Evolutionary conservation across 1,140 invertebrate species (phyloP).

Genomic region (Coptotermes formosanus): DNA sequence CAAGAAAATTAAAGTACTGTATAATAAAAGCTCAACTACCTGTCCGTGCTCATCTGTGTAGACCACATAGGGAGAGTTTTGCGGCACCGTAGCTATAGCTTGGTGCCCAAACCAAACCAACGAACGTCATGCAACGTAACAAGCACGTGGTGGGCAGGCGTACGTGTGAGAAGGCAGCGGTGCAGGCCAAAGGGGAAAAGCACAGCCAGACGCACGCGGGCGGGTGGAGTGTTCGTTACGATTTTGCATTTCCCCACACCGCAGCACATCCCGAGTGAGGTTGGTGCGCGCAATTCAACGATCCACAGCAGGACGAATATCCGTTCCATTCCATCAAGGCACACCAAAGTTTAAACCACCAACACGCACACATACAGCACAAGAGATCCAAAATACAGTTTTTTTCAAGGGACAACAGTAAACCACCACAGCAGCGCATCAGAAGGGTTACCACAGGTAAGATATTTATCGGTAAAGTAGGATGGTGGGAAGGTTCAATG

Average conservation of each 20-base stretch:
- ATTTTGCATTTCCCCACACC: conserved; percentile 32
- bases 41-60: conserved; percentile 94
- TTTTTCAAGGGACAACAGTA: conserved; percentile 26
- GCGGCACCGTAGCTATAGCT: conserved; percentile 59
- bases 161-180: conserved; percentile 30
- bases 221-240: conserved; percentile 27
- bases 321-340: conserved; percentile 20
- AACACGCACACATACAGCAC: conserved; percentile 34
- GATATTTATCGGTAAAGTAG: conserved; percentile 9
- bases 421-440: conserved; percentile 26
- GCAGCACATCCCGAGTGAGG: conserved; percentile 30
- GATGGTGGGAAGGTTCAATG: conserved; percentile 21
- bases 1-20: conserved; percentile 7
- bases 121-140: conserved; percentile 33
- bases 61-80: conserved; percentile 88
- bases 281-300: conserved; percentile 8
- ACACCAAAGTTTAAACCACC: conserved; percentile 22
- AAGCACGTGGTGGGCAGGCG: conserved; percentile 26
- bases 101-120: conserved; percentile 31
- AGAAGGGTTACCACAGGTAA: background rate
- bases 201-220: conserved; percentile 30
- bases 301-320: conserved; percentile 25
- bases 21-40: conserved; percentile 60
- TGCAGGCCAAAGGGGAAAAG: conserved; percentile 32
- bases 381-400: conserved; percentile 32